Evolutionary conservation across 2,888 invertebrate genomes (phyloP).

Genomic region (Drosophila ustulata): DNA sequence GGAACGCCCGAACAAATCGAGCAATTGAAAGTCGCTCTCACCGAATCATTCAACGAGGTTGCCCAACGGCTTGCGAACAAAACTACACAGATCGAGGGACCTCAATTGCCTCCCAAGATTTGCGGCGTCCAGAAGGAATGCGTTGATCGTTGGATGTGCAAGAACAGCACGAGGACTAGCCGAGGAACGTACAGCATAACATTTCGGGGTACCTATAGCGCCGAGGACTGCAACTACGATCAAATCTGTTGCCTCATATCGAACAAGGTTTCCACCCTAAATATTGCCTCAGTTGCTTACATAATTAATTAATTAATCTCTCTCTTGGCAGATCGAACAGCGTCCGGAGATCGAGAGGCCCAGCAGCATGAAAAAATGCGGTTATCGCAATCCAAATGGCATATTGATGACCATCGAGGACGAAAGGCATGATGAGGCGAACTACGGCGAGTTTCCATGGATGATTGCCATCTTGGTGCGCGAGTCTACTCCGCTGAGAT

Average conservation of each 20-base stretch:
- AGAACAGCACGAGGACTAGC: background rate
- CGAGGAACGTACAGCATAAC: background rate
- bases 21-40: background rate
- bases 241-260: constrained; percentile 27
- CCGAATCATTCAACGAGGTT: constrained; percentile 4
- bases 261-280: constrained; percentile 12
- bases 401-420: background rate
- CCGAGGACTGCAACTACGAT: constrained; percentile 4
- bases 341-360: background rate
- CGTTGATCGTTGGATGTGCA: constrained; percentile 26
- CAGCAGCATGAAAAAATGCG: background rate
- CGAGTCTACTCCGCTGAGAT: background rate
- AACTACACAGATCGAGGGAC: background rate
- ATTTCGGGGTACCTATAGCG: background rate
- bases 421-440: background rate
- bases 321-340: background rate
- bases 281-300: background rate
- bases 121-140: constrained; percentile 30
- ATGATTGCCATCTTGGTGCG: constrained; percentile 19
- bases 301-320: background rate
- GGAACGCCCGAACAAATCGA: background rate
- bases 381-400: constrained; percentile 20
- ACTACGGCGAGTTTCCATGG: constrained; percentile 41
- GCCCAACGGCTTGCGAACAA: background rate
- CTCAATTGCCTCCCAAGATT: background rate